Conservation (phyloP, 1,140 invertebrate species). For the Drosophila sturtevanti region DNA sequence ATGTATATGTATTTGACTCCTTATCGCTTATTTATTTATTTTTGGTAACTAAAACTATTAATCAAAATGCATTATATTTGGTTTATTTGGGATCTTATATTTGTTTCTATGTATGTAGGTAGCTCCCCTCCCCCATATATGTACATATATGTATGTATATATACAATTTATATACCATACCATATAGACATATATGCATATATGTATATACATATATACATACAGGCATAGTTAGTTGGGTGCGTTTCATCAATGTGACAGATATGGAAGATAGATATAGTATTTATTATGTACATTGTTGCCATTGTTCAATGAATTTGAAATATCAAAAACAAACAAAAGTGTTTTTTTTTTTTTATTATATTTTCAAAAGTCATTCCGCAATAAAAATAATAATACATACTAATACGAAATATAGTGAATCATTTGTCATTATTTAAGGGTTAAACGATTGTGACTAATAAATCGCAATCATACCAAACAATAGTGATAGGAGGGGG, state of each 20-base stretch:
- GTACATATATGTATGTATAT: too few relatives aligned
- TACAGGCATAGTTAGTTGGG: not conserved
- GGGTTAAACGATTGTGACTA: conserved; percentile 1
- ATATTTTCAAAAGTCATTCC: not conserved
- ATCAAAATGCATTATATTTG: conserved; percentile 68
- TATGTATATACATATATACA: too few relatives aligned
- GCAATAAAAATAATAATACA: not conserved
- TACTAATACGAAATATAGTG: not conserved
- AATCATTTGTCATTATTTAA: not conserved
- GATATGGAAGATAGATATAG: conserved; percentile 38
- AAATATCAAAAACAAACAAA: not conserved
- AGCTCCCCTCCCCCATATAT: too few relatives aligned
- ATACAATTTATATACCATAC: too few relatives aligned
- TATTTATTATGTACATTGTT: not conserved
- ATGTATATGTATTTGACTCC: not conserved
- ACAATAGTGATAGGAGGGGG: too few relatives aligned
- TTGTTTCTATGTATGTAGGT: not conserved
- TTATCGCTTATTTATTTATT: conserved; percentile 41
- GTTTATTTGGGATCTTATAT: conserved; percentile 24
- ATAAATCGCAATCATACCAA: not conserved
- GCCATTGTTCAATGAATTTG: conserved; percentile 20
- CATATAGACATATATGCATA: too few relatives aligned
- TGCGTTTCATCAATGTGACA: conserved; percentile 65
- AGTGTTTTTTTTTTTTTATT: too few relatives aligned
- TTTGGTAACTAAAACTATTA: conserved; percentile 42